Conservation (phyloP, 64 coral and sea anemone genomes). For the Actinia tenebrosa region DNA sequence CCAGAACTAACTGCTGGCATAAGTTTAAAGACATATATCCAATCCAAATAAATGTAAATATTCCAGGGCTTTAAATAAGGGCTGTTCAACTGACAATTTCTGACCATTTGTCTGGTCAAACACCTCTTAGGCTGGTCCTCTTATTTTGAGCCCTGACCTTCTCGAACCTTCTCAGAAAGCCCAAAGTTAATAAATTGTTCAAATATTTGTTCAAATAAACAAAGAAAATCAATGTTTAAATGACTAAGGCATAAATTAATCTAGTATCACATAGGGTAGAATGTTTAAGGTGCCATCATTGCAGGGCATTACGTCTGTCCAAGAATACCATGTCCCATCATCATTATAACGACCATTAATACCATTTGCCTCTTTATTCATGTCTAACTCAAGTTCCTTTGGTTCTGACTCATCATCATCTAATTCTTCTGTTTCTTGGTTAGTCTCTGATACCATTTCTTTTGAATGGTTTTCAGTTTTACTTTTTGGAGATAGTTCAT, state of each 20-base stretch:
- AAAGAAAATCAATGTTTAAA: background rate
- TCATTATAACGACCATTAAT: constrained; percentile 82
- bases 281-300: constrained; percentile 69
- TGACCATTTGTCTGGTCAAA: too few relatives aligned
- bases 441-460: background rate
- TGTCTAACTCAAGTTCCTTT: constrained; percentile 61
- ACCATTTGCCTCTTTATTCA: constrained; percentile 76
- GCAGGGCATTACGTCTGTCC: constrained; percentile 79
- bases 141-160: background rate
- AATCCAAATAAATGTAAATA: background rate
- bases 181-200: background rate
- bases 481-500: background rate
- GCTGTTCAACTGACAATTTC: too few relatives aligned
- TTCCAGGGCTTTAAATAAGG: too few relatives aligned
- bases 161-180: background rate
- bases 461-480: background rate
- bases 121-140: too few relatives aligned
- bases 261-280: constrained; percentile 92
- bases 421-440: constrained; percentile 26
- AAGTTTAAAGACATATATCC: background rate
- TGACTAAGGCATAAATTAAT: constrained; percentile 36
- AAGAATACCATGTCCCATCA: constrained; percentile 83
- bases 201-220: background rate
- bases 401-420: constrained; percentile 32
- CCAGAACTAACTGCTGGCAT: background rate